Evolutionary conservation across 2,113 vertebrate species (phyloP), one percentile per base, ranked within the genome.

Genomic region (Oreochromis niloticus): DNA sequence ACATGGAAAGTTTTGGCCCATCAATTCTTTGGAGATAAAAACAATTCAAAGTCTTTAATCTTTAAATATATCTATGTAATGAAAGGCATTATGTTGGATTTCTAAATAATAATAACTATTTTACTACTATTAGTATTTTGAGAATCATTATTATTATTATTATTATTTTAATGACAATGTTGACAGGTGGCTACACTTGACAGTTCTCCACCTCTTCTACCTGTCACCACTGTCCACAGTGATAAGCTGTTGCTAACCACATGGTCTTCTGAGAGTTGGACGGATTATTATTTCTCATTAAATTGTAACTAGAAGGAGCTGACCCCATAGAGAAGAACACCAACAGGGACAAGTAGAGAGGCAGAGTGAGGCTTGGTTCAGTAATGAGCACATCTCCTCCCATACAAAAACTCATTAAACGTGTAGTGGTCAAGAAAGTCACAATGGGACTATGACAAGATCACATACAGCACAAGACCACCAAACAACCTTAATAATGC

Each of bases 241-340:
- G 85, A 92, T 82, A 83, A 87, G 81, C 59, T 82, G 81, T 71
- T 41, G 61, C 87, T 87, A 85, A 88, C 87, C 66, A 88, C 84
- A 86, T 87, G 85, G 89, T 61, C 52, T 91, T 83, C 87, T 85
- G 66, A 48, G 59, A 87, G 80, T 59, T 81, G 52, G 81, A 82
- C 82, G 84, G 88, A 94, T 89, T 91, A 90, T 94, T 91, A 88
- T 89, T 90, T 90, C 86, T 94, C 89, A 94, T 94, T 95, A 93
- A 88, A 93, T n/a, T 85, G 82, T 88, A 89, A 87, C 86, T 92
- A 84, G 80, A 83, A 80, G 83, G 43, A 89, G 84, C 73, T 55
- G 81, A 85, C 88, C 91, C 66, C 56, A 84, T 34, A 57, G 36
- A 91, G 87, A 82, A 78, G 81, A 75, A 80, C 73, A 80, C 56